Base-by-base conservation (phyloP, 2,888 invertebrate species). In the Cheilosia variabilis region DNA sequence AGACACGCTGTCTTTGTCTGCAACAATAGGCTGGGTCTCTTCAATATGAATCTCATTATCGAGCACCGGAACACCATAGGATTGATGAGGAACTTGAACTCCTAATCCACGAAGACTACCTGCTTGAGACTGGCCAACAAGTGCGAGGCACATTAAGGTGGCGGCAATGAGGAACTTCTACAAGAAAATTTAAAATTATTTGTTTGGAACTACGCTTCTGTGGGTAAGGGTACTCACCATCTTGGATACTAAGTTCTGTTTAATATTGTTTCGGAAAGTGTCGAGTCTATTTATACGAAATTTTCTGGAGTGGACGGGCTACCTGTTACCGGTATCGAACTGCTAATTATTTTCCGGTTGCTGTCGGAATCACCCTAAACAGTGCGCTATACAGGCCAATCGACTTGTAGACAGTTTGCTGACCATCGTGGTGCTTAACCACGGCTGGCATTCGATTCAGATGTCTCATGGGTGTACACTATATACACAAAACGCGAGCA, bases 131-230 rank as follows among this genome's bases (percentile, higher is more conserved):
- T 81, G 86, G 68, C 81, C 81, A 24, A 77, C 10, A 50, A 86
- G 76, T 72, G 86, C 81, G n/a, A 81, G 7, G 86, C 80, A 80
- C 81, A 86, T 1, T n/a, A 76, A 37, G 41, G 57, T 57, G 72
- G 76, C 76, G 68, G 81, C 86, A 77, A 63, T 77, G 80, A 86
- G 81, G 86, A 86, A 86, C 77, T 86, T 86, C 86, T 86, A 19
- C 6, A 72, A 68, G 17, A n/a, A 41, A 47, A 9, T 2, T 47
- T 19, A 10, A 9, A 55, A 17, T 4, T 17, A 4, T 9, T 19
- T 15, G 17, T 4, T 53, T 15, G 22, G 5, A 50, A 17, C 9
- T 7, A 15, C n/a, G 17, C 17, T 41, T 22, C n/a, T 2, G 9
- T 17, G 22, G 13, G 9, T n/a, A 31, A n/a, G 24, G 27, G 77